Conservation (phyloP, 1,140 invertebrate species). For the Drosophila kohkoa region DNA sequence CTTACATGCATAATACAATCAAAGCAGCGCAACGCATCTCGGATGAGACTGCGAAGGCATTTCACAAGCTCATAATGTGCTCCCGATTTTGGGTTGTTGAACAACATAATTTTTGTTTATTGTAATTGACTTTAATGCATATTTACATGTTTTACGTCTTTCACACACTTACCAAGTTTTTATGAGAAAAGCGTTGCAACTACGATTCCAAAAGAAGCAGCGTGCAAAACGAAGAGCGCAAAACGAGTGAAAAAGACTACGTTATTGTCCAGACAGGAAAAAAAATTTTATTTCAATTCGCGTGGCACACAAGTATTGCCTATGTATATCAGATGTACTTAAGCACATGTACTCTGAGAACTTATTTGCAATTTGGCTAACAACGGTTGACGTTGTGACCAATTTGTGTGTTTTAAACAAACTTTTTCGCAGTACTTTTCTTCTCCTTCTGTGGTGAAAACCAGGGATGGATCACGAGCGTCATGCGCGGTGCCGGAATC, state of each 20-base stretch:
- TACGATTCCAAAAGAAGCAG: slow-evolving; percentile 57
- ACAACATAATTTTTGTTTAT: slow-evolving; percentile 23
- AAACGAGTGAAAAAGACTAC: slow-evolving; percentile 75
- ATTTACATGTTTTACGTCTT: slow-evolving; percentile 26
- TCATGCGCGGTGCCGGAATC: slow-evolving; percentile 54
- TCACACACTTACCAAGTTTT: slow-evolving; percentile 68
- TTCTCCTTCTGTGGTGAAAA: slow-evolving; percentile 60
- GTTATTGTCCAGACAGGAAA: slow-evolving; percentile 47
- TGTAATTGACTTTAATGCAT: slow-evolving; percentile 26
- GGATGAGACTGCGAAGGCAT: slow-evolving; percentile 69
- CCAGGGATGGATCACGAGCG: slow-evolving; percentile 52
- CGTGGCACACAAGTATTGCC: slow-evolving; percentile 23
- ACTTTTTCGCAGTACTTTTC: slow-evolving; percentile 64
- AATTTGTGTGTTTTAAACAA: slow-evolving; percentile 61
- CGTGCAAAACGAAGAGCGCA: slow-evolving; percentile 75
- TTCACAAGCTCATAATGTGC: slow-evolving; percentile 52
- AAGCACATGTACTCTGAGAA: slow-evolving; percentile 33
- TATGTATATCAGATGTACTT: slow-evolving; percentile 16
- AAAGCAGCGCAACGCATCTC: slow-evolving; percentile 54
- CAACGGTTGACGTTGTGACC: slow-evolving; percentile 56
- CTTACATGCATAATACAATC: slow-evolving; percentile 58
- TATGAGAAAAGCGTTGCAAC: slow-evolving; percentile 61
- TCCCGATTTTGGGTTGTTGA: slow-evolving; percentile 23
- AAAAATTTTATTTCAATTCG: slow-evolving; percentile 38
- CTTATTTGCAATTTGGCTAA: slow-evolving; percentile 48